Evolutionary conservation across 2,797 vertebrate genomes (phyloP).

Genomic region (Sitta carolinensis): DNA sequence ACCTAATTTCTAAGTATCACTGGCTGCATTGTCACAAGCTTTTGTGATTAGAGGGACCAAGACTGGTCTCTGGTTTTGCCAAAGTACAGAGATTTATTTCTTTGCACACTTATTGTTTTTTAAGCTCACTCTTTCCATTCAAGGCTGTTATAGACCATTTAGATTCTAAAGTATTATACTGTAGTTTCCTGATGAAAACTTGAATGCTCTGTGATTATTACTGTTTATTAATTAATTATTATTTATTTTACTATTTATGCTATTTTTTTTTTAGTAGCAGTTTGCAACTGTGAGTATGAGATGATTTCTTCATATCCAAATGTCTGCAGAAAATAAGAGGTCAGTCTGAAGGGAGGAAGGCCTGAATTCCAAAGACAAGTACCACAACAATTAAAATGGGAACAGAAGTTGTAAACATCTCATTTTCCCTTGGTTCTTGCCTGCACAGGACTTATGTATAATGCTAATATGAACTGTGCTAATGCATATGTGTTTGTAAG

Average conservation of each 20-base stretch:
- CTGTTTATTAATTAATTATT: too few relatives aligned
- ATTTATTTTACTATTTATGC: neutral
- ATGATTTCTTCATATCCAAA: neutral
- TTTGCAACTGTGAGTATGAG: neutral
- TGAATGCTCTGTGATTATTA: neutral
- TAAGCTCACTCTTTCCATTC: neutral
- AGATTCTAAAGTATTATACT: neutral
- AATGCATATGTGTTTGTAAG: neutral
- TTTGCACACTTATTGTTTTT: neutral
- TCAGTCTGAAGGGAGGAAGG: neutral
- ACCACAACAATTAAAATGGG: neutral
- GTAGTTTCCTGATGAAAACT: neutral
- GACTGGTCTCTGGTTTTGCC: neutral
- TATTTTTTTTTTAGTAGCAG: neutral
- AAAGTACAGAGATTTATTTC: neutral
- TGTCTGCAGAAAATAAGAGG: fast-evolving
- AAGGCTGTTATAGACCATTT: neutral
- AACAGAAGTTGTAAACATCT: neutral
- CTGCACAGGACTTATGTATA: fast-evolving
- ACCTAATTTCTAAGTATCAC: neutral
- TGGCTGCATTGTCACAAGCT: neutral
- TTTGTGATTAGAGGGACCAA: neutral
- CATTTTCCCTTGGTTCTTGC: neutral
- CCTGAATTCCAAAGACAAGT: neutral
- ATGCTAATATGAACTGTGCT: neutral